These are phyloP conservation scores for Agrotis exclamationis DNA, from an alignment of 2,888 invertebrate species.

Conservation along the genomic window DNA sequence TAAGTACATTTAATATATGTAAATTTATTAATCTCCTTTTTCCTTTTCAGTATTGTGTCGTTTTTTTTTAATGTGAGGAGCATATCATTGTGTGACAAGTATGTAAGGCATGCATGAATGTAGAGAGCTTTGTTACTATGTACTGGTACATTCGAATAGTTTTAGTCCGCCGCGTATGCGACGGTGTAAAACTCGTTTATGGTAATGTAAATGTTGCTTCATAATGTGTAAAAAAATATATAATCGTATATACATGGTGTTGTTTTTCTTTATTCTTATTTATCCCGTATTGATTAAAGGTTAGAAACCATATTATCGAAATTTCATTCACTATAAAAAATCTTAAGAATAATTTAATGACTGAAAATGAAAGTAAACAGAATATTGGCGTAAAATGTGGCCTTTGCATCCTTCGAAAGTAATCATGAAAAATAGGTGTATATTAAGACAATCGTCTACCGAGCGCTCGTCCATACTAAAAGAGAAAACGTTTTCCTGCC, in stretches of 20 bases:
- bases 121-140: slow-evolving; percentile 81
- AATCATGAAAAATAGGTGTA: neutral
- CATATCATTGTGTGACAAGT: slow-evolving; percentile 75
- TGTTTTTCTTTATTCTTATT: slow-evolving; percentile 70
- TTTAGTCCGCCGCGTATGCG: slow-evolving; percentile 79
- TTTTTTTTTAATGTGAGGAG: slow-evolving; percentile 84
- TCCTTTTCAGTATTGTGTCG: slow-evolving; percentile 90
- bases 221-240: slow-evolving; percentile 91
- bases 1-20: slow-evolving; percentile 90
- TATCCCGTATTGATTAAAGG: neutral
- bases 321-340: no score
- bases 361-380: neutral
- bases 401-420: no score
- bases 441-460: no score
- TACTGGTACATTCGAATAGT: slow-evolving; percentile 91
- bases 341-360: neutral
- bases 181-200: slow-evolving; percentile 86
- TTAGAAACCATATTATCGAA: neutral
- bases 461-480: no score
- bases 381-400: neutral
- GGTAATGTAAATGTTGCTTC: slow-evolving; percentile 91
- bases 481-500: no score
- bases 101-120: slow-evolving; percentile 67
- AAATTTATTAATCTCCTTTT: slow-evolving; percentile 89
- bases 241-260: slow-evolving; percentile 87